phyloP scores from a whole-genome alignment of 2,113 vertebrate genomes.

The Ceratotherium simum region DNA sequence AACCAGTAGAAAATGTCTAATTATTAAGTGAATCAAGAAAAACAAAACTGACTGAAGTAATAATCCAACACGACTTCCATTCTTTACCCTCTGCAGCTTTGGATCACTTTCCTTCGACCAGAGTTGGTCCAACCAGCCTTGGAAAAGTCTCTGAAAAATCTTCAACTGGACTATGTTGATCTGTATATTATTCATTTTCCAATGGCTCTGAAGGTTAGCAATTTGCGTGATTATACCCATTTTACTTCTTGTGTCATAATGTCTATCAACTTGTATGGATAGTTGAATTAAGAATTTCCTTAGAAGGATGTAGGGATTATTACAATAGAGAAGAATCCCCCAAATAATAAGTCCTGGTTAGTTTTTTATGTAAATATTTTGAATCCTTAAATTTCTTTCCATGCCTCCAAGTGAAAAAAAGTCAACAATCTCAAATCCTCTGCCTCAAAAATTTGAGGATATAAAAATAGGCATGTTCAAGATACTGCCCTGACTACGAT shows the following conservation, averaged over 20 bases:
- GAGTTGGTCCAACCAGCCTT: conserved; percentile 85
- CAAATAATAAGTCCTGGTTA: background rate
- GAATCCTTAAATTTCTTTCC: background rate
- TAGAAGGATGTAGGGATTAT: background rate
- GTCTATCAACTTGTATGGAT: background rate
- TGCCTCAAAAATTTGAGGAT: background rate
- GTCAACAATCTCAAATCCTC: background rate
- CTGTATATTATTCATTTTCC: conserved; percentile 90
- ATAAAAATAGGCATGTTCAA: background rate
- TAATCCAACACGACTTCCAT: background rate
- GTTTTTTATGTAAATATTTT: background rate
- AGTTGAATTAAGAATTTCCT: background rate
- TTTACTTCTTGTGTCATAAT: background rate
- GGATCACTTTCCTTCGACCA: conserved; percentile 88
- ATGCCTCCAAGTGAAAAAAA: background rate
- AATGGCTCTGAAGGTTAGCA: conserved; percentile 87
- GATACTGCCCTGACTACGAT: background rate
- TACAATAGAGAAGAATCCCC: background rate
- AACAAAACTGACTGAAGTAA: background rate
- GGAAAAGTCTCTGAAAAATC: conserved; percentile 87
- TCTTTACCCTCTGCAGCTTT: conserved; percentile 82
- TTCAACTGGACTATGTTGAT: conserved; percentile 90
- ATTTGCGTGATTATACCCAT: background rate
- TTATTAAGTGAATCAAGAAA: background rate
- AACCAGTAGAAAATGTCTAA: background rate